Evolutionary conservation across 2,888 invertebrate genomes (phyloP).

Genomic region (Criorhina ranunculi): DNA sequence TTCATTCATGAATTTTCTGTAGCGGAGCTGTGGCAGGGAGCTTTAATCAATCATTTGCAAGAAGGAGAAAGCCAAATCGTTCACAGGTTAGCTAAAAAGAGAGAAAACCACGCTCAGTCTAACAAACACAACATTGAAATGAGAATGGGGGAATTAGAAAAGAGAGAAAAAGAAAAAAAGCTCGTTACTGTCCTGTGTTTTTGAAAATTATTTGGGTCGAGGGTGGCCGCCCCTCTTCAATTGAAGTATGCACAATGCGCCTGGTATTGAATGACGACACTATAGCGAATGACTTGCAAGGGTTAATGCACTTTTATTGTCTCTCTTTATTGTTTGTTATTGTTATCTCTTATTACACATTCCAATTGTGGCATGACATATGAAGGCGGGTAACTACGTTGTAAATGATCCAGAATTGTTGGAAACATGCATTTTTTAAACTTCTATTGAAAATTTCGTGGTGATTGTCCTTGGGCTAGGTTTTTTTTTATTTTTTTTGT

Average conservation of each 20-base stretch:
- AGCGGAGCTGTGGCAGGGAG: constrained; percentile 45
- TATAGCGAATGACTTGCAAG: constrained; percentile 36
- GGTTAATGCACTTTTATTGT: constrained; percentile 63
- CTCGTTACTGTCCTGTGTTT: constrained; percentile 28
- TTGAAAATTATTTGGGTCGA: constrained; percentile 55
- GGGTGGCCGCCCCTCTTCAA: constrained; percentile 39
- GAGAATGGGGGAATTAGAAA: constrained; percentile 40
- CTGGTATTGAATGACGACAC: constrained; percentile 19
- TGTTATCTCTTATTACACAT: constrained; percentile 29
- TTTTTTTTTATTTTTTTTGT: no score
- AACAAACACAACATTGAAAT: constrained; percentile 36
- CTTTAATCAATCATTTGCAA: constrained; percentile 72
- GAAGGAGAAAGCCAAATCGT: constrained; percentile 19
- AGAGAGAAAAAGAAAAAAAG: constrained; percentile 61
- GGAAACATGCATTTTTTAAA: no score
- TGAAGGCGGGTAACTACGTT: not conserved
- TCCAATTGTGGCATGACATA: not conserved
- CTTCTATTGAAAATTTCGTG: no score
- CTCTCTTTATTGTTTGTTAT: constrained; percentile 14
- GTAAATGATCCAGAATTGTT: no score
- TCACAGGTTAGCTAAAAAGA: constrained; percentile 11
- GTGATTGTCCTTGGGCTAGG: no score
- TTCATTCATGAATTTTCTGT: constrained; percentile 69
- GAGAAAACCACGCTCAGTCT: constrained; percentile 11
- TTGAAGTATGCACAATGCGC: constrained; percentile 38